A percentile compares a stretch with the other conserved stretches of the same genome.
These are phyloP conservation scores for Proisotoma minuta DNA, from an alignment of 2,888 invertebrate species.

Conservation along the genomic window DNA sequence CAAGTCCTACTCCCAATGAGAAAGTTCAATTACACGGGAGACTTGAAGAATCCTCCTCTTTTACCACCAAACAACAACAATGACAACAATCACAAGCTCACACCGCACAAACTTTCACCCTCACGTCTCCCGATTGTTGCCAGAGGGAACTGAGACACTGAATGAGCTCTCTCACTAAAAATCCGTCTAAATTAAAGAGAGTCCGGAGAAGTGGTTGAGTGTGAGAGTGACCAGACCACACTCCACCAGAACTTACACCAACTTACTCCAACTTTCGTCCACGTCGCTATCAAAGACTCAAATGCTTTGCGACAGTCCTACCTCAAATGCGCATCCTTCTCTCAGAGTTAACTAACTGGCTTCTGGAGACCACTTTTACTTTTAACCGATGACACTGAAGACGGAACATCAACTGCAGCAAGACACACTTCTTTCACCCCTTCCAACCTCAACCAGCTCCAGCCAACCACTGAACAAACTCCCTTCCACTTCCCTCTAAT, in stretches of 20 bases:
- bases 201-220: conserved; percentile 6
- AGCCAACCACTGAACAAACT: no score
- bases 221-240: conserved; percentile 9
- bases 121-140: not conserved
- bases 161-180: conserved; percentile 17
- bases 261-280: not conserved
- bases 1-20: conserved; percentile 44
- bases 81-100: conserved; percentile 4
- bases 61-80: conserved; percentile 40
- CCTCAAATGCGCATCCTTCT: not conserved
- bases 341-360: conserved; percentile 2
- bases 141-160: conserved; percentile 1
- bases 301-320: no score
- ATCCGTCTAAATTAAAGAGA: conserved; percentile 20
- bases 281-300: not conserved
- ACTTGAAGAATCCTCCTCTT: conserved; percentile 41
- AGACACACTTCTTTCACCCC: not conserved
- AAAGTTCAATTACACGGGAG: conserved; percentile 44
- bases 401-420: not conserved
- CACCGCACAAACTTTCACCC: not conserved
- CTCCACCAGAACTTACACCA: no score
- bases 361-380: not conserved
- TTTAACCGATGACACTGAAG: not conserved
- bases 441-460: not conserved
- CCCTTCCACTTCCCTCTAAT: no score